Percentiles rank a stretch among this genome's conserved stretches.
These are phyloP conservation scores for Karalla daura DNA, from an alignment of 2,797 vertebrate genomes.

Conservation along the genomic window DNA sequence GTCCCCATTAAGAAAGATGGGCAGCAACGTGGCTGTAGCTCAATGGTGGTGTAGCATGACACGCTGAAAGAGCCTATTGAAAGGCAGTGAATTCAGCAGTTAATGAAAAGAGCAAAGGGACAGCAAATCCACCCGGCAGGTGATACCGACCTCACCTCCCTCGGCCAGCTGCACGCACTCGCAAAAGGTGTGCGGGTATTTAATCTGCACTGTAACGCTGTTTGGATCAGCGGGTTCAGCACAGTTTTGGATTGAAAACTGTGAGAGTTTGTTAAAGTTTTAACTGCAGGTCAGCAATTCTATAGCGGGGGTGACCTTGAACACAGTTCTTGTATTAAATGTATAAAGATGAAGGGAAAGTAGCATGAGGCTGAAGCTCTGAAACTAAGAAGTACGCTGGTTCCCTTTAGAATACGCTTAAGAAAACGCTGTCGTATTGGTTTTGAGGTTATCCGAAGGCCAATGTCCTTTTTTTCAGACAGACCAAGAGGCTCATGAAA, in stretches of 20 bases:
- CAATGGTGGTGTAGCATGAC: slow-evolving; percentile 79
- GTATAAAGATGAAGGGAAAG: slow-evolving; percentile 13
- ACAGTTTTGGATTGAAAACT: neutral
- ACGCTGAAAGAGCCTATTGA: slow-evolving; percentile 80
- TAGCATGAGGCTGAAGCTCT: neutral
- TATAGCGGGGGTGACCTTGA: slow-evolving; percentile 48
- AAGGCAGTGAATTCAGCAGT: slow-evolving; percentile 68
- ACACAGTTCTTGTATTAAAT: slow-evolving; percentile 22
- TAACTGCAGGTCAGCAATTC: slow-evolving; percentile 18
- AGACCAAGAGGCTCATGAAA: slow-evolving; percentile 4
- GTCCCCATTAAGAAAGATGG: slow-evolving; percentile 82
- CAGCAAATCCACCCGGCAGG: slow-evolving; percentile 59
- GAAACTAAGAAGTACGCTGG: neutral
- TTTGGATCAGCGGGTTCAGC: slow-evolving; percentile 5
- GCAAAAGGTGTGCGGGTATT: slow-evolving; percentile 13
- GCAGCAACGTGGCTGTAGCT: slow-evolving; percentile 73
- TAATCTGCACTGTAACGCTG: slow-evolving; percentile 7
- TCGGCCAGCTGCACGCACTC: neutral
- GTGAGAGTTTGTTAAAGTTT: neutral
- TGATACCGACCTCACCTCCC: slow-evolving; percentile 55
- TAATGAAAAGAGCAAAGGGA: slow-evolving; percentile 69
- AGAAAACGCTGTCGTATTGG: neutral
- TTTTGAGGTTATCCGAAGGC: slow-evolving; percentile 8
- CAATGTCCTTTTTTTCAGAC: neutral
- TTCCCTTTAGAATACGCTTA: neutral